Base-by-base conservation (phyloP, 2,888 invertebrate species). In the Nephrotoma guestfalica region DNA sequence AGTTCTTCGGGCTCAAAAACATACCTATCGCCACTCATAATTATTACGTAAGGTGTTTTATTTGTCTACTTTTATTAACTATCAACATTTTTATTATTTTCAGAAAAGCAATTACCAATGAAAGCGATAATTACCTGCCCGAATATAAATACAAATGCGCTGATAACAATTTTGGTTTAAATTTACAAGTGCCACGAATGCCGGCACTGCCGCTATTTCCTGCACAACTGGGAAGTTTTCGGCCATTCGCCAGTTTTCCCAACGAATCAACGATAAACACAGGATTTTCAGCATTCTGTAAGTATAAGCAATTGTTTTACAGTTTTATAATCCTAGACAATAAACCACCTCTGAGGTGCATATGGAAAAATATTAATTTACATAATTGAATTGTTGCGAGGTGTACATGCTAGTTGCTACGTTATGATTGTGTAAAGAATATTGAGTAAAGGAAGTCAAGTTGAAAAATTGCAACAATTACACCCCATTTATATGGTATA, bases 241-340 rank as follows among this genome's bases (percentile, higher is more conserved):
- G 87, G 40, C 87, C 86, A 0, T 40, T 87, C 0, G 90, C 90
- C n/a, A 89, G 89, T 3, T 91, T 91, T 88, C 88, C 90, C 9
- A 71, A 88, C 84, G 91, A 91, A 88, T 88, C 90, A 57, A 90
- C 90, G 87, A 91, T 92, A 87, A 90, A 90, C 11, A 90, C 91
- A 3, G 91, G 92, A 87, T 89, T 91, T 71, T 90, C 91, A 0
- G 92, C 91, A 87, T 91, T 92, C 87, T 86, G 91, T 91, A 89
- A 91, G 91, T 91, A 84, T 41, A 41, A 13, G 1, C 41, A 41
- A 84, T 84, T 7, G 0, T 84, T 84, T 41, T 84, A 15, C 15
- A 7, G 18, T 71, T 6, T 6, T 41, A 41, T 41, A 84, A 84
- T 30, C 30, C 30, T 30, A 30, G 30, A 30, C 30, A 30, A 30